Evolutionary conservation across 2,797 vertebrate species (phyloP), one percentile per base, ranked within the genome.

Genomic region (Harpagifer antarcticus): DNA sequence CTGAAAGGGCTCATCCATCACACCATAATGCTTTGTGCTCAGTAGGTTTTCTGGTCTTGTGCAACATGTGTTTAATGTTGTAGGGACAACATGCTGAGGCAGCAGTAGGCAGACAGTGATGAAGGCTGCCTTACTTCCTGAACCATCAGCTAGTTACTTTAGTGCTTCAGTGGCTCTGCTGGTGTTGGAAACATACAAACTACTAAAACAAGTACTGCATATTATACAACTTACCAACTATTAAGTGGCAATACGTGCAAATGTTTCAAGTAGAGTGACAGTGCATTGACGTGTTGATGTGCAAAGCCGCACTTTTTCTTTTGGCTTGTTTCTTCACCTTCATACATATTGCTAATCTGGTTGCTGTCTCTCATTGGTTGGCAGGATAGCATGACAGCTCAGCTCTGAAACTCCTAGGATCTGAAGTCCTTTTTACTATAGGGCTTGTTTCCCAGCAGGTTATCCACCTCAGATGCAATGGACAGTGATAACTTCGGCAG

Each of bases 381-480:
- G 7, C 42, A 62, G 37, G 27, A 33, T 4, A 45, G 9, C 4
- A n/a, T 27, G 7, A 11, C 31, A 40, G 40, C 49, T 64, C 44
- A 20, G 63, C 17, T 31, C 6, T 47, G 74, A n/a, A 66, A 70
- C 68, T 72, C 93, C 82, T 96, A 98, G 85, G 96, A 96, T 74
- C 97, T 87, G 89, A 96, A 96, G 94, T 97, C 97, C 91, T 97
- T 98, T 94, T 97, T 98, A 94, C 94, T 97, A 89, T 95, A 96
- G 65, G 97, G 97, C 90, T 98, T 99, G 94, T 99, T 99, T 91
- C 97, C 97, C 92, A 99, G 89, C 91, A 99, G 97, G 86, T 95
- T 96, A 59, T 99, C 97, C 37, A 99, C 94, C 94, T 99, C 97
- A 0, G 96, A 96, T 78, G 95, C 86, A 16, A 97, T 93, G 74